Percentiles rank a stretch among this genome's conserved stretches.
Evolutionary conservation across 2,113 vertebrate species (phyloP).

Genomic region (Eonycteris spelaea): DNA sequence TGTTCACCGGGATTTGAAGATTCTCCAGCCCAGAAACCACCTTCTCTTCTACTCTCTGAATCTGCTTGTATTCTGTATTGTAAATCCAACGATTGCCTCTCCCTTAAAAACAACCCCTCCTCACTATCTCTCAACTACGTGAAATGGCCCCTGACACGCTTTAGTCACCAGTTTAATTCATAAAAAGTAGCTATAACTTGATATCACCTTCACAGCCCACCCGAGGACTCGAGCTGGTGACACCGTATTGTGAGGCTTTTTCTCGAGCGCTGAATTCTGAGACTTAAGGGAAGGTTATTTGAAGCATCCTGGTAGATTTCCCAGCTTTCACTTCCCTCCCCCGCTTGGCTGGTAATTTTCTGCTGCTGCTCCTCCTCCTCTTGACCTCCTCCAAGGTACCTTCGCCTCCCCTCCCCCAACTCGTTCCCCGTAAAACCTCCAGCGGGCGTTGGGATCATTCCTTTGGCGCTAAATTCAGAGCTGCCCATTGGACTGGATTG

Average conservation of each 20-base stretch:
- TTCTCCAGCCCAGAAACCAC: not conserved
- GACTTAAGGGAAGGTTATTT: not conserved
- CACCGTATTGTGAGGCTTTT: not conserved
- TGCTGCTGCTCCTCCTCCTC: not conserved
- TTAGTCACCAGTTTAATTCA: not conserved
- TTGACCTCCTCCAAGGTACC: constrained; percentile 41
- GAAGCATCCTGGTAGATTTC: constrained; percentile 25
- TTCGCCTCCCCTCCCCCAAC: constrained; percentile 14
- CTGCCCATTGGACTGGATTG: not conserved
- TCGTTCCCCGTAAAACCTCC: not conserved
- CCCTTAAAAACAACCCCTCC: not conserved
- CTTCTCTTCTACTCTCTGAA: not conserved
- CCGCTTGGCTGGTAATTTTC: constrained; percentile 19
- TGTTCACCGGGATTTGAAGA: not conserved
- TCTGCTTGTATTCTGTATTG: not conserved
- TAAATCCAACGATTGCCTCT: not conserved
- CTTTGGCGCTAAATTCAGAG: not conserved
- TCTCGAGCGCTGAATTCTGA: not conserved
- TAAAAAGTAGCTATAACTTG: not conserved
- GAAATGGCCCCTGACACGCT: not conserved
- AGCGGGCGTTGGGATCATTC: not conserved
- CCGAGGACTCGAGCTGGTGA: not conserved
- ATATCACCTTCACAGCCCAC: constrained; percentile 24
- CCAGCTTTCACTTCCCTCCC: not conserved
- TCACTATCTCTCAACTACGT: not conserved